phyloP scores from a whole-genome alignment of 2,888 invertebrate genomes.

The Harpalus rufipes region DNA sequence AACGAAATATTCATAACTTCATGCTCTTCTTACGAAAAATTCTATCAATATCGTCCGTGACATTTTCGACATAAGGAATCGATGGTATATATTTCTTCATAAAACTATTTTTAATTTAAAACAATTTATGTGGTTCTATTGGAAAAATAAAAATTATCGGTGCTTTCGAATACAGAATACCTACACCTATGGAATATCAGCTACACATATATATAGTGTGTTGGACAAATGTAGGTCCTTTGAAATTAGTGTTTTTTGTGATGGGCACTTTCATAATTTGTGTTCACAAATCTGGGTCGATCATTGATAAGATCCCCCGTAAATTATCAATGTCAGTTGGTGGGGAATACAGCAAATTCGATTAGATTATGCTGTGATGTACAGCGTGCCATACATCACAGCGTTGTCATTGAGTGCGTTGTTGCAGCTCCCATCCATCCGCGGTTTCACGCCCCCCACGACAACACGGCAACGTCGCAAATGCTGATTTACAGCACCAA shows the following conservation, averaged over 20 bases:
- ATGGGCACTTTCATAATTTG: not conserved
- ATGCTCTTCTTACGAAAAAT: too few species aligned
- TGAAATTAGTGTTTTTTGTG: not conserved
- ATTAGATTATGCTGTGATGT: constrained; percentile 50
- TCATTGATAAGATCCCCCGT: constrained; percentile 22
- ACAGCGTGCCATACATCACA: constrained; percentile 34
- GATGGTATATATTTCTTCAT: too few species aligned
- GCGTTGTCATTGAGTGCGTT: constrained; percentile 38
- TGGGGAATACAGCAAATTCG: constrained; percentile 26
- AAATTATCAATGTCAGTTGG: constrained; percentile 36
- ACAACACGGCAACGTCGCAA: constrained; percentile 51
- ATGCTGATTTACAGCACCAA: constrained; percentile 49
- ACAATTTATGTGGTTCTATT: too few species aligned
- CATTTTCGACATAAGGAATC: too few species aligned
- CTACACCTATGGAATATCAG: too few species aligned
- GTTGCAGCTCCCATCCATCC: constrained; percentile 43
- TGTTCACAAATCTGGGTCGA: constrained; percentile 11
- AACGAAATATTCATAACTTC: too few species aligned
- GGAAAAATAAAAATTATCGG: too few species aligned
- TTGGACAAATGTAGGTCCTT: not conserved
- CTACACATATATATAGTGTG: too few species aligned
- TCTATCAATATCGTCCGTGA: too few species aligned
- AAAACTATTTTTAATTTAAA: too few species aligned
- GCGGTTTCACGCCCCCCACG: constrained; percentile 49
- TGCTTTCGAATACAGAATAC: too few species aligned